These are phyloP conservation scores for Paracyclopina nana DNA, from an alignment of 1,140 invertebrate species.

Conservation along the genomic window DNA sequence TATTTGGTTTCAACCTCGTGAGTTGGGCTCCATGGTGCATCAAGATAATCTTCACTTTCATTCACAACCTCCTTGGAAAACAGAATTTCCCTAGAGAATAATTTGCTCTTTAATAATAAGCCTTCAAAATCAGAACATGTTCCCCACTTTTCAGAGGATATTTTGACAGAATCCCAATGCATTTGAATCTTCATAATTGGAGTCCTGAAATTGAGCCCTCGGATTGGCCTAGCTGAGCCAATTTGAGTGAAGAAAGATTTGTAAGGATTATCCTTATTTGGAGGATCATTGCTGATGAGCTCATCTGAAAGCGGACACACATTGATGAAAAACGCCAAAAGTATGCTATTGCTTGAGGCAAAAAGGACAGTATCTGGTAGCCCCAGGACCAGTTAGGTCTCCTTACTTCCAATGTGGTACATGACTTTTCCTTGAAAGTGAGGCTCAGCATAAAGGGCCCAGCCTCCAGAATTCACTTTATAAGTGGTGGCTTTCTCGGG, in stretches of 20 bases:
- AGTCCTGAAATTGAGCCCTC: background rate
- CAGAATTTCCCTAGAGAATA: background rate
- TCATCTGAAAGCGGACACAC: conserved; percentile 4
- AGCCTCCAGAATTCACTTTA: background rate
- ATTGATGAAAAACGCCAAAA: background rate
- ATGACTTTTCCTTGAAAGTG: background rate
- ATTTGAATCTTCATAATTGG: background rate
- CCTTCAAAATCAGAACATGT: background rate
- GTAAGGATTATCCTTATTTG: background rate
- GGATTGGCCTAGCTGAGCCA: background rate
- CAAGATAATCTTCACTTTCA: background rate
- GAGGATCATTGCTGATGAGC: background rate
- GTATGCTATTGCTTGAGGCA: background rate
- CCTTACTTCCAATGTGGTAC: background rate
- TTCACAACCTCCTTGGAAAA: background rate
- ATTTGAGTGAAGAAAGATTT: background rate
- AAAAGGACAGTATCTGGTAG: background rate
- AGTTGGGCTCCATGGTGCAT: background rate
- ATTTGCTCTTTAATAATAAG: background rate
- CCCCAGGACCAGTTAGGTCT: too few species aligned
- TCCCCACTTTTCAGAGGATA: background rate
- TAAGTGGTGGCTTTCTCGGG: background rate
- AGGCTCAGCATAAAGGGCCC: background rate
- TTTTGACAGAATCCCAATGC: background rate
- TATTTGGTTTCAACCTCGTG: too few species aligned